phyloP scores from a whole-genome alignment of 2,888 invertebrate species.

The Hirtodrosophila cameraria region DNA sequence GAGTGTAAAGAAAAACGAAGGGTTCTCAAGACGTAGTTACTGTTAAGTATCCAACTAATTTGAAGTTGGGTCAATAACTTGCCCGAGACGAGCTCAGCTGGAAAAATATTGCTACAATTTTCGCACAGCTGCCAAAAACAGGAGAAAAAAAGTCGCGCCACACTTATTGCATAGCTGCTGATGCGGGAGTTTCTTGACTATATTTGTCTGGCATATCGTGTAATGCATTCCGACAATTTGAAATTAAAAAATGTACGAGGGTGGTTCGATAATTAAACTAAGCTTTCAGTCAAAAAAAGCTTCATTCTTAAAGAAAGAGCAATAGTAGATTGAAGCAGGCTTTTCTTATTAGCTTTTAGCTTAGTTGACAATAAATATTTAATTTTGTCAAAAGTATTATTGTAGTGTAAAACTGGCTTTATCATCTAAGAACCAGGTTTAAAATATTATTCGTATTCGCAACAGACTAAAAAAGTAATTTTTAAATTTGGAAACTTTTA shows the following conservation, averaged over 20 bases:
- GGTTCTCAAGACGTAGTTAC: constrained; percentile 48
- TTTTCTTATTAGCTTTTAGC: too few relatives aligned
- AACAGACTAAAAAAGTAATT: too few relatives aligned
- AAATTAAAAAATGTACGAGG: constrained; percentile 7
- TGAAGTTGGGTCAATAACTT: constrained; percentile 61
- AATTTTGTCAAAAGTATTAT: too few relatives aligned
- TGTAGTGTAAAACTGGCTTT: too few relatives aligned
- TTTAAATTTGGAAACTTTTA: too few relatives aligned
- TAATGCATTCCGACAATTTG: constrained; percentile 30
- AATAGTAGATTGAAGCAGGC: too few relatives aligned
- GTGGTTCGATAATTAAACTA: neutral
- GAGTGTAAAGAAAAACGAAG: neutral
- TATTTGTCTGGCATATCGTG: constrained; percentile 1
- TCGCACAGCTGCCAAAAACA: constrained; percentile 44
- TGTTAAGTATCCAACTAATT: constrained; percentile 34
- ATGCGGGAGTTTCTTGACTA: constrained; percentile 2
- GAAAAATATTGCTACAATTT: constrained; percentile 7
- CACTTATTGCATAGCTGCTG: constrained; percentile 24
- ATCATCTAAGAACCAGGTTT: too few relatives aligned
- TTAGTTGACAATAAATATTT: too few relatives aligned
- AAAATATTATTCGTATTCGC: too few relatives aligned
- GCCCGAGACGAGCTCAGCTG: constrained; percentile 41
- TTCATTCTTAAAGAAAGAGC: too few relatives aligned
- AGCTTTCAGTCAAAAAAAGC: neutral
- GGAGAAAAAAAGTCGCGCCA: constrained; percentile 15